Base-by-base conservation (phyloP, 2,113 vertebrate genomes). In the Nyctereutes procyonoides region DNA sequence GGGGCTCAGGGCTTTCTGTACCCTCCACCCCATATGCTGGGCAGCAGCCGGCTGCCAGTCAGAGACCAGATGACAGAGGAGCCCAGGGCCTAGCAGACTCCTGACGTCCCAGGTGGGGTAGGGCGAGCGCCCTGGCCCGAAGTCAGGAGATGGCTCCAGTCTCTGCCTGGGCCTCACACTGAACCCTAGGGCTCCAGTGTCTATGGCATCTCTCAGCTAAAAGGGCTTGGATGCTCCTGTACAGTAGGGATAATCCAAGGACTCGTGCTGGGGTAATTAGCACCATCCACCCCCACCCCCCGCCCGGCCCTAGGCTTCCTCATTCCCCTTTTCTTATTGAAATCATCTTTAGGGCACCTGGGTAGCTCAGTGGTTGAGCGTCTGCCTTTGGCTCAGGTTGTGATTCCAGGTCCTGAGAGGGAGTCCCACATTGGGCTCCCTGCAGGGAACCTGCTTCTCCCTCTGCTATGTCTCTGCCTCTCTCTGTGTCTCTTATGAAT, bases 221-320 rank as follows among this genome's bases (percentile, higher is more conserved):
- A 58, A 77, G 19, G 53, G 74, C 80, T 5, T 38, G 28, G 76
- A 24, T 11, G 32, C 62, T 95, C 13, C n/a, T 0, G 0, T 19
- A 2, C 0, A 10, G 17, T 2, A 35, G 48, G 28, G 63, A 17
- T 22, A 20, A 53, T 2, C 51, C 6, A 5, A 22, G 17, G 17
- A 30, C 53, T 43, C 4, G 0, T 53, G 26, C 24, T n/a, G 62
- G 76, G 35, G 26, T 14, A 53, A 67, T 11, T 6, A 65, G 82
- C 13, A 51, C 58, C 14, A 14, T 22, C 38, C 51, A 77, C 38
- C 28, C 3, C 9, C 43, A 3, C n/a, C n/a, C 43, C 43, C 7
- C 5, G 1, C 43, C 43, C 43, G 7, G 43, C 28, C 3, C 8
- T 3, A 48, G 2, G n/a, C 55, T 28, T 11, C 38, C 74, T 82